Conservation (phyloP, 2,113 vertebrate species). For the Elachura formosa region DNA sequence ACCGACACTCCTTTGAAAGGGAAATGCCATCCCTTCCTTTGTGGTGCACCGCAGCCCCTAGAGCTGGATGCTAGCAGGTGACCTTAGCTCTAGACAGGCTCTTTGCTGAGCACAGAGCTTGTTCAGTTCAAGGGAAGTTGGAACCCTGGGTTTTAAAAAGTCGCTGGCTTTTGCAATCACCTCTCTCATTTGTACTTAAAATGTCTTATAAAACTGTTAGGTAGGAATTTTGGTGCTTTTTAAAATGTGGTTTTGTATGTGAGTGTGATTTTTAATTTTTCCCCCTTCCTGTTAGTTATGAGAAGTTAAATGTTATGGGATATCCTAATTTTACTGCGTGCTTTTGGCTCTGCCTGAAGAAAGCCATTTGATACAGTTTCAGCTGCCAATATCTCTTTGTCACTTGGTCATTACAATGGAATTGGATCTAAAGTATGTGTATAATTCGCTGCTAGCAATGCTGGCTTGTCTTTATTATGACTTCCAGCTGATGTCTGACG, state of each 20-base stretch:
- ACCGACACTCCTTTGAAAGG: not conserved
- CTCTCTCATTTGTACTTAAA: not conserved
- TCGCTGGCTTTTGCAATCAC: not conserved
- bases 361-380: not conserved
- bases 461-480: constrained; percentile 22
- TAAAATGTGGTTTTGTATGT: not conserved
- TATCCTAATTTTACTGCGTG: not conserved
- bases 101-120: not conserved
- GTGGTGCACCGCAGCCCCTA: not conserved
- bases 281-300: not conserved
- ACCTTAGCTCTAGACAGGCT: fast-evolving
- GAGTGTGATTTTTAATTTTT: not conserved
- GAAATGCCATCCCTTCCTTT: not conserved
- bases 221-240: not conserved
- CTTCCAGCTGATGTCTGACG: constrained; percentile 5
- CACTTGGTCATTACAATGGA: not conserved
- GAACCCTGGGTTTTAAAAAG: not conserved
- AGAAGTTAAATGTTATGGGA: not conserved
- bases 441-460: not conserved
- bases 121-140: not conserved
- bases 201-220: not conserved
- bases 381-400: not conserved
- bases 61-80: not conserved
- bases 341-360: not conserved
- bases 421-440: not conserved